Evolutionary conservation across 2,797 vertebrate genomes (phyloP), one percentile per base, ranked within the genome.

Genomic region (Todus mexicanus): DNA sequence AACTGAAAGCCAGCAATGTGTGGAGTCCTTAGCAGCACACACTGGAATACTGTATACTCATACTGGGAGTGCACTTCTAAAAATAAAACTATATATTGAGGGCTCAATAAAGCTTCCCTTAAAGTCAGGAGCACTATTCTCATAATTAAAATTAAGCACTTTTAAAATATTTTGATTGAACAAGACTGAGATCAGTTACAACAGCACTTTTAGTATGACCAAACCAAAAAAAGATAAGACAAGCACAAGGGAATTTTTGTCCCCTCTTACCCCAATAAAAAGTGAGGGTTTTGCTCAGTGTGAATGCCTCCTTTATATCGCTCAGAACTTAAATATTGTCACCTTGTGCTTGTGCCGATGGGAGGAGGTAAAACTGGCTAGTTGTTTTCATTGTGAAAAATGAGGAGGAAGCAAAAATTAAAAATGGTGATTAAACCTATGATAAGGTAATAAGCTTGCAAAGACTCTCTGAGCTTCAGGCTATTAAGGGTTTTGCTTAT

Each of bases 31-130:
- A 69, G 66, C 66, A 92, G 60, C 94, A 91, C 51, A 75, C 71
- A 63, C 4, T 60, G 57, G 45, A 92, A 76, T 89, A 84, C 26
- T 47, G 17, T 66, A 87, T 77, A 93, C 50, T 77, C 54, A 61
- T 51, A 87, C n/a, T 35, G 50, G 91, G 76, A 95, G 17, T n/a
- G 40, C 51, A 59, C 27, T 90, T 94, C 59, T 82, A 91, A 92
- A 95, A 93, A 76, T 71, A 82, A 89, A 87, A 80, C 65, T 79
- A 70, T 48, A 74, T 71, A 70, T 91, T 72, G 51, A 87, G 35
- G 13, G 11, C 26, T 87, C 70, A 85, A 48, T 54, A 89, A 77
- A 83, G 59, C 43, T 80, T 85, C 33, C 37, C 56, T 92, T 85
- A 57, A 72, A 94, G 66, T 78, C 75, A 94, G 81, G 56, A 84